Percentiles rank a stretch among this genome's conserved stretches.
Evolutionary conservation across 2,888 invertebrate genomes (phyloP).

Genomic region (Blastobasis lacticolella): DNA sequence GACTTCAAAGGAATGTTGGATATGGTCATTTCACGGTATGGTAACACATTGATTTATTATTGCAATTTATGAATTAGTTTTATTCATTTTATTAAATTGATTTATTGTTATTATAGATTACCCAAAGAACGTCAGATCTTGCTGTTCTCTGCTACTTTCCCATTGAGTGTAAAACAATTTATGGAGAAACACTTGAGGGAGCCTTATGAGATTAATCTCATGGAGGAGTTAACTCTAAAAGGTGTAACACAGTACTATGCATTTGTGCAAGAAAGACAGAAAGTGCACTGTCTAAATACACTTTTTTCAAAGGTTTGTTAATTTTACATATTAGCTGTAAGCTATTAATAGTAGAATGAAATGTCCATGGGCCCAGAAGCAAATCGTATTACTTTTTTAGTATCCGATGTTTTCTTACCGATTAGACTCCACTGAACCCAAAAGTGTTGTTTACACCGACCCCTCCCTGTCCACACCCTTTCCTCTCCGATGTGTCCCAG

Average conservation of each 20-base stretch:
- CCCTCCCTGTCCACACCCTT: no score
- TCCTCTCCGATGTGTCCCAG: no score
- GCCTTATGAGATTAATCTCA: constrained; percentile 99
- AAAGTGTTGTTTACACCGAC: no score
- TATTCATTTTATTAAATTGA: not conserved
- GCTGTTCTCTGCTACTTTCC: constrained; percentile 99
- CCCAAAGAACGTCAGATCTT: constrained; percentile 97
- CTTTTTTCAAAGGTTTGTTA: constrained; percentile 93
- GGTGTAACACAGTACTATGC: constrained; percentile 99
- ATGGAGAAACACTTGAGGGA: constrained; percentile 98
- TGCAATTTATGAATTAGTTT: no score
- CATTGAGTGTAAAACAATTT: constrained; percentile 97
- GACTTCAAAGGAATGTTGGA: constrained; percentile 99
- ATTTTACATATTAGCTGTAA: not conserved
- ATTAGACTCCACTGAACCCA: no score
- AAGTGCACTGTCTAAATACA: constrained; percentile 99
- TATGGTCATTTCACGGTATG: constrained; percentile 86
- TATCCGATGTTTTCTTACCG: no score
- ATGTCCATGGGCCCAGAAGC: no score
- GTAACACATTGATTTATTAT: not conserved
- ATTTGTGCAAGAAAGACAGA: constrained; percentile 99
- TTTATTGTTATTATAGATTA: constrained; percentile 71
- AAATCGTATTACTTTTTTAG: no score
- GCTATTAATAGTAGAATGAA: no score
- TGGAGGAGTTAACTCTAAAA: constrained; percentile 99